phyloP scores from a whole-genome alignment of 2,888 invertebrate genomes.

The Silvanus unidentatus region DNA sequence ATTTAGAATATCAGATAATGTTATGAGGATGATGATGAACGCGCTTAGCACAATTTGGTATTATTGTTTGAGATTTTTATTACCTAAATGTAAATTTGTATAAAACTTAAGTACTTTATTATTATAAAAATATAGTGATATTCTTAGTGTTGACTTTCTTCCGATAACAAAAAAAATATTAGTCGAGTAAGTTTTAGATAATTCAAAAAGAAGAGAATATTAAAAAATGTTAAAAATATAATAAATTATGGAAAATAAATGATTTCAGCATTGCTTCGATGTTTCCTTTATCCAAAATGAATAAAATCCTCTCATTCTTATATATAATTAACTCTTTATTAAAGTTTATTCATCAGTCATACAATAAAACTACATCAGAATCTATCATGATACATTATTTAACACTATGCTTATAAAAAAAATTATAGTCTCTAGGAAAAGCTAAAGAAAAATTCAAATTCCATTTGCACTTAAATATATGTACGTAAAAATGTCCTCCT shows the following conservation, averaged over 20 bases:
- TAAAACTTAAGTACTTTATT: slow-evolving; percentile 22
- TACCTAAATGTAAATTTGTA: slow-evolving; percentile 11
- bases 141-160: slow-evolving; percentile 42
- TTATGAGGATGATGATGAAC: background rate
- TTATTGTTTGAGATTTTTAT: slow-evolving; percentile 5
- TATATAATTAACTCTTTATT: no score
- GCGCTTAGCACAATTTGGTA: slow-evolving; percentile 3
- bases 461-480: no score
- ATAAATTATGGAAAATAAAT: slow-evolving; percentile 41
- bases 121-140: slow-evolving; percentile 36
- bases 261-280: slow-evolving; percentile 36
- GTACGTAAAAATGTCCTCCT: no score
- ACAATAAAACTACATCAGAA: no score
- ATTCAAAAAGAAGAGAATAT: slow-evolving; percentile 21
- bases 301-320: no score
- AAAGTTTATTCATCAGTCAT: no score
- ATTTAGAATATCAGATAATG: no score
- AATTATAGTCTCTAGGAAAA: no score
- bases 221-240: slow-evolving; percentile 32
- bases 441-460: no score
- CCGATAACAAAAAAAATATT: slow-evolving; percentile 36
- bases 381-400: no score
- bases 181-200: slow-evolving; percentile 40
- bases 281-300: background rate
- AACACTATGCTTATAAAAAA: no score